Percentiles rank a stretch among this genome's conserved stretches.
Conservation (phyloP, 2,113 vertebrate genomes). For the Setophaga coronata region DNA sequence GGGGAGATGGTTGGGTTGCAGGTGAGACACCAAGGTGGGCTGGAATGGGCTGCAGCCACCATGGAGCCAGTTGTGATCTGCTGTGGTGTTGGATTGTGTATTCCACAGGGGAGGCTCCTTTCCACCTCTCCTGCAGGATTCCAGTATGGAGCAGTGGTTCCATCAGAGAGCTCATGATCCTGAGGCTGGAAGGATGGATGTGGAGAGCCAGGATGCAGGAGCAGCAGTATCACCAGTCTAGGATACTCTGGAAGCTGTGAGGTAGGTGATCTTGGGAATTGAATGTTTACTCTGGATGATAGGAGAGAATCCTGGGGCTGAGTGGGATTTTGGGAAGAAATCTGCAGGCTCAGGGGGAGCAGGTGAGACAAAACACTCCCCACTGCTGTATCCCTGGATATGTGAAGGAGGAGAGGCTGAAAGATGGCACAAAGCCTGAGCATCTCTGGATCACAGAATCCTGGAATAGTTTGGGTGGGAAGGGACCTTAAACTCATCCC, state of each 20-base stretch:
- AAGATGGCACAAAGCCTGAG: neutral
- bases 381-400: neutral
- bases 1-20: neutral
- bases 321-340: neutral
- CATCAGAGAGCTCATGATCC: fast-evolving
- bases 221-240: neutral
- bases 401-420: neutral
- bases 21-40: neutral
- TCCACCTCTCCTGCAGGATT: neutral
- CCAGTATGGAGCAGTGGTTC: fast-evolving
- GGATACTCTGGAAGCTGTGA: neutral
- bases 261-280: neutral
- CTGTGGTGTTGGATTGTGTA: neutral
- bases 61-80: neutral
- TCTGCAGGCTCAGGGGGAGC: neutral
- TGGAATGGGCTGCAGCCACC: neutral
- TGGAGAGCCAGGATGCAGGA: neutral
- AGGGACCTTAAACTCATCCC: neutral
- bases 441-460: neutral
- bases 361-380: neutral
- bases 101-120: neutral
- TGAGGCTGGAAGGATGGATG: neutral
- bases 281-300: neutral
- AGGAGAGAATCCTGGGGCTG: neutral
- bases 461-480: neutral